phyloP scores from a whole-genome alignment of 2,797 vertebrate species.

The Agapornis canus region DNA sequence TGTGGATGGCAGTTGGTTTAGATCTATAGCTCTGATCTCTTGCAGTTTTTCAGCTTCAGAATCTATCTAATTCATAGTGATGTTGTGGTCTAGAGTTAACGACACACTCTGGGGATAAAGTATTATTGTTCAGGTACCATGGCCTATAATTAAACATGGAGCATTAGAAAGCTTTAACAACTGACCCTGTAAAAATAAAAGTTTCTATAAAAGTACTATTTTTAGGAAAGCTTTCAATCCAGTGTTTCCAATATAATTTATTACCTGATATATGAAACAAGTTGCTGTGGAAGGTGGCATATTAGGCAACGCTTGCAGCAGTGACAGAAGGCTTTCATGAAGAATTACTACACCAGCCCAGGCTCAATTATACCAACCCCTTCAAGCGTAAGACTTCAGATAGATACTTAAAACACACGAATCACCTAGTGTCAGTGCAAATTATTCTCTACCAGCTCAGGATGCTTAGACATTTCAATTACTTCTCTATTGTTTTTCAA shows the following conservation, averaged over 20 bases:
- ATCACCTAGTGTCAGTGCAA: neutral
- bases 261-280: neutral
- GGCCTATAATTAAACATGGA: neutral
- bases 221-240: neutral
- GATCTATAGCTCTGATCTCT: neutral
- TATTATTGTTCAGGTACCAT: neutral
- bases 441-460: neutral
- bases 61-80: neutral
- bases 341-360: neutral
- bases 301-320: neutral
- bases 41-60: neutral
- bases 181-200: neutral
- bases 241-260: neutral
- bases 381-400: neutral
- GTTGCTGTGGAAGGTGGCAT: neutral
- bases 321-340: neutral
- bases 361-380: neutral
- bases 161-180: neutral
- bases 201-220: neutral
- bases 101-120: neutral
- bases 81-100: neutral
- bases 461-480: neutral
- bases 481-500: neutral
- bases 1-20: neutral
- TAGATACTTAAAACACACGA: neutral